These are phyloP conservation scores for Apostichopus japonicus DNA, from an alignment of 35 echinoderm and acorn worm species.

Conservation along the genomic window DNA sequence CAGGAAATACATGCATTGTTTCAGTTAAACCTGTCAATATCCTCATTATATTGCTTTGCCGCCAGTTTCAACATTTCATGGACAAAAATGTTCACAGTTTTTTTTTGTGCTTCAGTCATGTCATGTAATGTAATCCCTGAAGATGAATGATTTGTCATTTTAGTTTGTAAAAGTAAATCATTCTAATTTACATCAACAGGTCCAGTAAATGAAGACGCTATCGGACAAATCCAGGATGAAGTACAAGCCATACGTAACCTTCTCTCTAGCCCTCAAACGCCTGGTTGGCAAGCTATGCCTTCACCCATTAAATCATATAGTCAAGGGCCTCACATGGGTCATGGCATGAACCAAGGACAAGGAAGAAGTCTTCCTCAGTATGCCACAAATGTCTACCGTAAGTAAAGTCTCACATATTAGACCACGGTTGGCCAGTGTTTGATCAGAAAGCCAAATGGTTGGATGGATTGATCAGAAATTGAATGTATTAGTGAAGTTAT, in stretches of 20 bases:
- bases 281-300: background rate
- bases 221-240: conserved; percentile 38
- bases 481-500: no score
- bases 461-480: no score
- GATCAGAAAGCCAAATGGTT: no score
- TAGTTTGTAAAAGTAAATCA: background rate
- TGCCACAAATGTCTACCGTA: background rate
- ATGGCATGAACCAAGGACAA: background rate
- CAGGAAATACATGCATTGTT: no score
- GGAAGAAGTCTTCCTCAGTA: background rate
- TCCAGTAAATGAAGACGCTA: background rate
- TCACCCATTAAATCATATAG: background rate
- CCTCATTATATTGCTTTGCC: no score
- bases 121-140: background rate
- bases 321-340: background rate
- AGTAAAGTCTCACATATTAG: background rate
- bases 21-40: no score
- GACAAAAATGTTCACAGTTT: background rate
- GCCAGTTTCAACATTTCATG: no score
- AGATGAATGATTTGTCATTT: background rate
- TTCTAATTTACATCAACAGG: background rate
- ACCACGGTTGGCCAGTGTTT: background rate
- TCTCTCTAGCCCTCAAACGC: background rate
- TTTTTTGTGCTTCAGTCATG: background rate
- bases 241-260: conserved; percentile 27